Base-by-base conservation (phyloP, 2,797 vertebrate genomes). In the Sciaenops ocellatus region DNA sequence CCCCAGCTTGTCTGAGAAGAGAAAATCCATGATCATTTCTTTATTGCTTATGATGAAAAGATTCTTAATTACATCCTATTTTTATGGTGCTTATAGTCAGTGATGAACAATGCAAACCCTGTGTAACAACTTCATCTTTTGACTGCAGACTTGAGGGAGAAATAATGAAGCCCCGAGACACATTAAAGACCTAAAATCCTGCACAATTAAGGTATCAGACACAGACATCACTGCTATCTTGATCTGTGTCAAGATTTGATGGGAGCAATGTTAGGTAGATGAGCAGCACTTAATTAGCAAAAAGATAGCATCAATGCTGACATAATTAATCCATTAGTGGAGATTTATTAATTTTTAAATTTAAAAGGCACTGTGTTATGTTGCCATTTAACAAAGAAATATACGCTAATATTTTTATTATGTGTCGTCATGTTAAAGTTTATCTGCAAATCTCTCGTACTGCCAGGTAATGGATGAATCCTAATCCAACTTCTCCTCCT, bases 1-100 rank as follows among this genome's bases (percentile, higher is more conserved):
- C 64, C 98, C 98, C 91, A 99, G 96, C 90, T 96, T 96, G 95
- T 96, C 96, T 96, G 90, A 92, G 88, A 91, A 95, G 76, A 95
- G 79, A 93, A 79, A 91, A 90, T 73, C 85, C 59, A 81, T 60
- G 4, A 85, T 94, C 79, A 93, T 65, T 86, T 80, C 38, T 80
- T 55, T 85, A 60, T 67, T 72, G 38, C 52, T 68, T 48, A 52
- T 12, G 12, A 64, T 73, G 20, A 44, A n/a, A 59, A 72, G 4
- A 16, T 26, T 63, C 4, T 74, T 16, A 22, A n/a, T 34, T 69
- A 48, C 64, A 8, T 60, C 50, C 8, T 22, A 52, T 60, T 73
- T 68, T 80, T 51, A 4, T 5, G 20, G 3, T 26, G 17, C 47
- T 55, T 7, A 61, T 18, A 20, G 50, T 50, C 20, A 42, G 7